Conservation (phyloP, 2,797 vertebrate species). For the Pogonophryne albipinna region DNA sequence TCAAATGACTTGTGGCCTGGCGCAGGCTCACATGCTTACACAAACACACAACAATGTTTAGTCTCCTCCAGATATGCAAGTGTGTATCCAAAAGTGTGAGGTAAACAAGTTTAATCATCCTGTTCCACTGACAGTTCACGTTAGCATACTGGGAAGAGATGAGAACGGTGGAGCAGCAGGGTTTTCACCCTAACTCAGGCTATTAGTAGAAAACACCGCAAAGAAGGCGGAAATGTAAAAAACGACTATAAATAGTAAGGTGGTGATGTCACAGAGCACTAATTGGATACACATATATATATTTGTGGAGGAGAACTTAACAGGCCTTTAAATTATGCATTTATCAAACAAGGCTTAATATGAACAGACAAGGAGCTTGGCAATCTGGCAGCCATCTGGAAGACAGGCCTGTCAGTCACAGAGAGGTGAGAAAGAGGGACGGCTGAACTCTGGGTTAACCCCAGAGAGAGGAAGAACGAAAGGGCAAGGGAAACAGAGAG, state of each 20-base stretch:
- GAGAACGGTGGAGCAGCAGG: conserved; percentile 32
- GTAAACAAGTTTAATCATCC: conserved; percentile 73
- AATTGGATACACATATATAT: conserved; percentile 75
- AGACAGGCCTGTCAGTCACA: conserved; percentile 78
- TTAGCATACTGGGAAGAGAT: conserved; percentile 47
- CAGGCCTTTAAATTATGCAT: conserved; percentile 78
- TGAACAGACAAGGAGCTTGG: conserved; percentile 76
- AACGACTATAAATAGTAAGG: conserved; percentile 56
- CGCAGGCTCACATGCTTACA: conserved; percentile 5
- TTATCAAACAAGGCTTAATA: conserved; percentile 78
- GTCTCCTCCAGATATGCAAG: conserved; percentile 46
- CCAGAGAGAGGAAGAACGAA: conserved; percentile 12
- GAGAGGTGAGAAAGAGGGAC: conserved; percentile 74
- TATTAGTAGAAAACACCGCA: conserved; percentile 32
- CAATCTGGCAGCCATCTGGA: conserved; percentile 83
- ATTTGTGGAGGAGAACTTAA: conserved; percentile 73
- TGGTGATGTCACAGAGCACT: conserved; percentile 63
- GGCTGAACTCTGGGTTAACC: conserved; percentile 70
- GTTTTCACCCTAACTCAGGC: conserved; percentile 18
- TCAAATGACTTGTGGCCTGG: conserved; percentile 41
- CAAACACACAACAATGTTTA: conserved; percentile 46
- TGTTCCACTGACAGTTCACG: conserved; percentile 66
- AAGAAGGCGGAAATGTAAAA: conserved; percentile 1
- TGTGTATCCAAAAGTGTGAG: conserved; percentile 43
- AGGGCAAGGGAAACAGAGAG: conserved; percentile 18